Evolutionary conservation across 2,888 invertebrate genomes (phyloP).

Genomic region (Drosophila multiciliata): DNA sequence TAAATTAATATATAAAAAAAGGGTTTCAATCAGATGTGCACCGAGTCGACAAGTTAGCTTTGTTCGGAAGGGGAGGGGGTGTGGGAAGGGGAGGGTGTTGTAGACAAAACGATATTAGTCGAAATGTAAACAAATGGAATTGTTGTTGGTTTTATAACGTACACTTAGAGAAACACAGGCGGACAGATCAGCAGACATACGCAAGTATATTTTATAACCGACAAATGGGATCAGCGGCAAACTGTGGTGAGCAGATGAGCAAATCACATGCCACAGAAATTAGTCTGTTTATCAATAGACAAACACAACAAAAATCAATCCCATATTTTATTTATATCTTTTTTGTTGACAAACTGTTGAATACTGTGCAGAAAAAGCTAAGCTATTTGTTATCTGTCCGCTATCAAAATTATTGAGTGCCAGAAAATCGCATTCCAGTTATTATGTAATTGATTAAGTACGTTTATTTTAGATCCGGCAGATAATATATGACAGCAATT

Average conservation of each 20-base stretch:
- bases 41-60: slow-evolving; percentile 7
- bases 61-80: not conserved
- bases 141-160: slow-evolving; percentile 53
- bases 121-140: slow-evolving; percentile 54
- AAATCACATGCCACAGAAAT: slow-evolving; percentile 1
- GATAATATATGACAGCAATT: slow-evolving; percentile 10
- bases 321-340: not conserved
- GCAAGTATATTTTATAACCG: slow-evolving; percentile 5
- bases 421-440: slow-evolving; percentile 9
- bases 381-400: slow-evolving; percentile 20
- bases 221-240: slow-evolving; percentile 16
- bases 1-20: slow-evolving; percentile 57
- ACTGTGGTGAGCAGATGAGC: slow-evolving; percentile 8
- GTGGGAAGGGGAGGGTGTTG: slow-evolving; percentile 12
- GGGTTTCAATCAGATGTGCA: slow-evolving; percentile 68
- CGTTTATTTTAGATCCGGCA: slow-evolving; percentile 1
- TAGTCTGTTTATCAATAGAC: not conserved
- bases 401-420: not conserved
- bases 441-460: slow-evolving; percentile 10
- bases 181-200: not conserved
- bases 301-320: not conserved
- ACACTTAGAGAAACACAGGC: slow-evolving; percentile 6
- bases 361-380: slow-evolving; percentile 23
- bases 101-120: slow-evolving; percentile 53
- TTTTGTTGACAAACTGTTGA: not conserved